These are phyloP conservation scores for Bubo blakistoni DNA, from an alignment of 2,113 vertebrate genomes.

Conservation along the genomic window DNA sequence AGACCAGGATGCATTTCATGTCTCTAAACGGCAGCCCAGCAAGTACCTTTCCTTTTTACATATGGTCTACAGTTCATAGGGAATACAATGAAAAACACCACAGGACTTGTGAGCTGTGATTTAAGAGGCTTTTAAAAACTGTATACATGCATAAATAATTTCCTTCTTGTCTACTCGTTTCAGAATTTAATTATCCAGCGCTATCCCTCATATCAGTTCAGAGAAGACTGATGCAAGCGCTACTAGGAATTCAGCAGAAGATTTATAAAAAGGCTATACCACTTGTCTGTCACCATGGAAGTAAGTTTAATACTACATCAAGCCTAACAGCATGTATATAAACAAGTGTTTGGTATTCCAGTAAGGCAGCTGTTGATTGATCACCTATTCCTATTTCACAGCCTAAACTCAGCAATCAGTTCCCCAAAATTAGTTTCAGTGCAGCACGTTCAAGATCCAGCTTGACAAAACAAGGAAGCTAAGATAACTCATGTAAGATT, in stretches of 20 bases:
- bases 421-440: neutral
- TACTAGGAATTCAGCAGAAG: neutral
- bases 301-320: neutral
- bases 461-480: neutral
- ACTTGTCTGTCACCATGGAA: neutral
- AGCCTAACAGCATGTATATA: neutral
- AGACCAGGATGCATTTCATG: neutral
- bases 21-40: neutral
- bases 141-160: neutral
- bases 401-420: neutral
- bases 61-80: neutral
- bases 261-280: neutral
- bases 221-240: neutral
- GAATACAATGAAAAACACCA: neutral
- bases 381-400: neutral
- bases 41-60: neutral
- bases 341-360: neutral
- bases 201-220: neutral
- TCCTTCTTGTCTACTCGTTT: neutral
- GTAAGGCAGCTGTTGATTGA: neutral
- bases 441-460: neutral
- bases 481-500: neutral
- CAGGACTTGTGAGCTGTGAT: neutral
- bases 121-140: neutral
- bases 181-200: neutral